Evolutionary conservation across 2,113 vertebrate genomes (phyloP).

Genomic region (Nesoenas mayeri): DNA sequence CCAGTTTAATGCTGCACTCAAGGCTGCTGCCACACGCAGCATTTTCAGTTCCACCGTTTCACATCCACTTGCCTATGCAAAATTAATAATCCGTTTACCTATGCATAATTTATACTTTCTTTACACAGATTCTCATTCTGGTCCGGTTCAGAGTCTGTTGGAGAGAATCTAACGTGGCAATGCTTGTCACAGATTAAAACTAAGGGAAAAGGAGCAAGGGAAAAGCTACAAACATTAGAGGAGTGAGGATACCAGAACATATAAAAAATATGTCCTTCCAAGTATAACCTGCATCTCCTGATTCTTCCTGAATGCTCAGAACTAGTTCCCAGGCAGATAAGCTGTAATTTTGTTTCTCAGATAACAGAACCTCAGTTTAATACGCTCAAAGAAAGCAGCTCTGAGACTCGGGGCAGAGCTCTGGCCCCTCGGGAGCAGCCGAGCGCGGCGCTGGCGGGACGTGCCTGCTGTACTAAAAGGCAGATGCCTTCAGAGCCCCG

Average conservation of each 20-base stretch:
- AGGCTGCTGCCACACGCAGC: neutral
- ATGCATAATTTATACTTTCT: neutral
- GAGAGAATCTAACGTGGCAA: neutral
- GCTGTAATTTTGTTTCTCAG: neutral
- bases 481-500: constrained; percentile 62
- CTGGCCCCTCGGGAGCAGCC: neutral
- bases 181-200: neutral
- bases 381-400: neutral
- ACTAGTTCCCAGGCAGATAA: neutral
- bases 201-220: neutral
- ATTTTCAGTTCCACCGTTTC: neutral
- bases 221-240: neutral
- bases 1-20: neutral
- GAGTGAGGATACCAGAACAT: neutral
- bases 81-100: neutral
- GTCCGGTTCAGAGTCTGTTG: neutral
- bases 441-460: neutral
- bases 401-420: neutral
- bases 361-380: neutral
- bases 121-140: neutral
- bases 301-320: neutral
- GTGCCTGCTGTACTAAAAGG: constrained; percentile 9
- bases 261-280: neutral
- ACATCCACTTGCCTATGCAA: neutral
- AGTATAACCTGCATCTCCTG: neutral